Evolutionary conservation across 2,797 vertebrate genomes (phyloP).

Genomic region (Cyprinodon diabolis): DNA sequence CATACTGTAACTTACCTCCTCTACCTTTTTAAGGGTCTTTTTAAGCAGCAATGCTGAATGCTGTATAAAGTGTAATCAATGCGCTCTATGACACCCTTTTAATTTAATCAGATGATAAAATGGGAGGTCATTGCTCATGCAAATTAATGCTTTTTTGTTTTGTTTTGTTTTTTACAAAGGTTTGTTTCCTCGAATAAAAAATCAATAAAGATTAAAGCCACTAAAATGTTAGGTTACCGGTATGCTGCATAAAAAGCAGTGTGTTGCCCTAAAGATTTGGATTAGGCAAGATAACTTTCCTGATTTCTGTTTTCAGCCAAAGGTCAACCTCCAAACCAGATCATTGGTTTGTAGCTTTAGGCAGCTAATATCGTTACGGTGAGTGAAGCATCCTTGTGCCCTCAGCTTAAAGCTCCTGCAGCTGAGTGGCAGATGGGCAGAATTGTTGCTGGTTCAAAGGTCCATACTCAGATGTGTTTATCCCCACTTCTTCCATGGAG

Average conservation of each 20-base stretch:
- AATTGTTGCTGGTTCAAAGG: slow-evolving; percentile 59
- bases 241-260: neutral
- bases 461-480: slow-evolving; percentile 60
- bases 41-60: neutral
- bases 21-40: neutral
- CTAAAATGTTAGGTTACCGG: neutral
- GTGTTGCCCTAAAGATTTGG: neutral
- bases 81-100: neutral
- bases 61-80: neutral
- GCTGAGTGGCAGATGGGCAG: slow-evolving; percentile 68
- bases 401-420: slow-evolving; percentile 44
- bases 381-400: slow-evolving; percentile 33
- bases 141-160: neutral
- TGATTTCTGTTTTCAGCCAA: slow-evolving; percentile 25
- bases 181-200: neutral
- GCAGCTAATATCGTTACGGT: slow-evolving; percentile 27
- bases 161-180: neutral
- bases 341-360: slow-evolving; percentile 17
- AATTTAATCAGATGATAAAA: neutral
- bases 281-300: slow-evolving; percentile 10
- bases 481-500: slow-evolving; percentile 59
- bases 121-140: neutral
- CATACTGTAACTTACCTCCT: neutral
- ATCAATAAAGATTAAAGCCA: neutral
- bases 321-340: slow-evolving; percentile 32